Base-by-base conservation (phyloP, 2,113 vertebrate species). In the Willisornis vidua region DNA sequence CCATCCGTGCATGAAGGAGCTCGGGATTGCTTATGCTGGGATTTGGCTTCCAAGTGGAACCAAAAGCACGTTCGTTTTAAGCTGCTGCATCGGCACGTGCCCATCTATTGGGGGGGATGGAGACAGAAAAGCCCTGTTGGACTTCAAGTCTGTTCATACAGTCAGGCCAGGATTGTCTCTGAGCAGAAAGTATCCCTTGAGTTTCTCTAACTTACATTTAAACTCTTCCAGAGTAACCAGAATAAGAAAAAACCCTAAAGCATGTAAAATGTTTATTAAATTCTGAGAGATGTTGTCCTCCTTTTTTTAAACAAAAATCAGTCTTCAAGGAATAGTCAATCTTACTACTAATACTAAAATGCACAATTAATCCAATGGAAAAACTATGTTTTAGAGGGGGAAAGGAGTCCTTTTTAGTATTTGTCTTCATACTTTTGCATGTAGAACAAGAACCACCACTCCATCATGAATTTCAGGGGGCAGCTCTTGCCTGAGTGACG, bases 1-100 rank as follows among this genome's bases (percentile, higher is more conserved):
- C 33, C 92, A 65, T 7, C 61, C 3, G 73, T 1, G 61, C 82
- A 11, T 12, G 76, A 26, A 94, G 76, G 76, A 65, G 68, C 76
- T 41, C 4, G 1, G 49, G 78, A 80, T 0, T 41, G 37, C 73
- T 80, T 62, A 37, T 51, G 54, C 9, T 48, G 63, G 76, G 74
- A 28, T 52, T 35, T 75, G 48, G 65, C 72, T 94, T 81, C 90
- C 73, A 49, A 49, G 68, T 5, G 8, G 74, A 94, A 67, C 68
- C 76, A 81, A 81, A 92, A 72, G 59, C 76, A 78, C 0, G 0
- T 31, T 31, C 1, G 0, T 35, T 63, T 59, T 7, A n/a, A 61
- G 63, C 75, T 74, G 66, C 85, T 67, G 51, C 76, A 55, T 35
- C 75, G 43, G 70, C 79, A 75, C 1, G 0, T 37, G 67, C 33